Evolutionary conservation across 1,140 invertebrate species (phyloP), one percentile per base, ranked within the genome.

Genomic region (Lucilia sericata): DNA sequence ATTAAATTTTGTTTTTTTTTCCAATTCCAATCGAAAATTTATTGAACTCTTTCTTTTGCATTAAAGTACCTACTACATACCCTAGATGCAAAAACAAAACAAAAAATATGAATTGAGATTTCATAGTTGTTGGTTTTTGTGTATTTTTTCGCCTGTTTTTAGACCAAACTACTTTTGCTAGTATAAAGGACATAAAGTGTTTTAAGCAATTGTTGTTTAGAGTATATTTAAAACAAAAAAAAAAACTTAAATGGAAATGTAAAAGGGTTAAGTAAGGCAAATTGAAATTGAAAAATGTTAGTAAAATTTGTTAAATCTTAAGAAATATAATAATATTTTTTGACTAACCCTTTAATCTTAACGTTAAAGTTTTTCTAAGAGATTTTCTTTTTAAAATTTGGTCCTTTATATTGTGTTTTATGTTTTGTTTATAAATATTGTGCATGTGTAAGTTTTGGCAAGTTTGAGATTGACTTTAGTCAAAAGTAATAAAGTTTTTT

Each of bases 401-500:
- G 42, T 8, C 42, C 5, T 42, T 42, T 2, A 7, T 42, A 10
- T 42, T 30, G 25, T 30, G 25, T 30, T 30, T 1, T 30, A 3
- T 30, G 5, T 42, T 42, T 42, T 42, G 42, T 42, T 42, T 7
- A 10, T 42, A 42, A 42, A 42, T 42, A 10, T 42, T 42, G 5
- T 42, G 42, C 42, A 7, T 8, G 42, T 42, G 10, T 5, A 42
- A 42, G 42, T 42, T 42, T 5, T 42, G 2, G 55, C n/a, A 17
- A 60, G n/a, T n/a, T 60, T 60, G 14, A 14, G 14, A 60, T 60
- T 60, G 55, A 60, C 55, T n/a, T 17, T n/a, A 60, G 55, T 60
- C 55, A 60, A 60, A 60, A n/a, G 55, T 14, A 60, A 60, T 17
- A 60, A 60, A 60, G 55, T 60, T 60, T 60, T 60, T 60, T 60